These are phyloP conservation scores for Girardinichthys multiradiatus DNA, from an alignment of 2,113 vertebrate genomes.

Conservation along the genomic window DNA sequence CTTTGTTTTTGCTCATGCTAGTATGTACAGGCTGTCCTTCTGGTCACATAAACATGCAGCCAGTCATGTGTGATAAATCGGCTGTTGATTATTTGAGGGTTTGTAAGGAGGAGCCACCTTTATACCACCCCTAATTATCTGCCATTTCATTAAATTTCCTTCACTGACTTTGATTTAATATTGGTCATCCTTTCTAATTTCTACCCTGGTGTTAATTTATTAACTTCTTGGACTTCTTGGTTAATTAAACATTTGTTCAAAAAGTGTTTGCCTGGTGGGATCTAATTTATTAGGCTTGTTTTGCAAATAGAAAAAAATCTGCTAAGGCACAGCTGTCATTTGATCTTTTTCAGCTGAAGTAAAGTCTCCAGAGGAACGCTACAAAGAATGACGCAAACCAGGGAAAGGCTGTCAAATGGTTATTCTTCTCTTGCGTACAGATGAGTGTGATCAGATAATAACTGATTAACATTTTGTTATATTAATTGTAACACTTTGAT, in stretches of 20 bases:
- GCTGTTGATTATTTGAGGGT: constrained; percentile 29
- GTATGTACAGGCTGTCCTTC: background rate
- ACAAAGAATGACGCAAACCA: constrained; percentile 53
- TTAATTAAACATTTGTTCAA: constrained; percentile 63
- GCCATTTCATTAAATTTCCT: constrained; percentile 46
- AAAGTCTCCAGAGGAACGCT: constrained; percentile 23
- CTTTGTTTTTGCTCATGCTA: background rate
- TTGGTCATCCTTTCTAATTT: constrained; percentile 41
- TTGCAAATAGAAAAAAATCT: constrained; percentile 41
- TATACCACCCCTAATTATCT: constrained; percentile 44
- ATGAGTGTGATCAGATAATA: background rate
- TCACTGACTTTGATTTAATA: constrained; percentile 17
- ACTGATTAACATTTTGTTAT: background rate
- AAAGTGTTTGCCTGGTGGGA: constrained; percentile 32
- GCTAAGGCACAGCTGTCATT: constrained; percentile 35
- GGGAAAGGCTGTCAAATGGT: constrained; percentile 53
- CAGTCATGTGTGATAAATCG: constrained; percentile 21
- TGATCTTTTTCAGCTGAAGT: constrained; percentile 47
- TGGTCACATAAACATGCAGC: background rate
- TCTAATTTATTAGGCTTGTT: constrained; percentile 62
- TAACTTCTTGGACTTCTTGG: constrained; percentile 38
- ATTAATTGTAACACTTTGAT: too few relatives aligned
- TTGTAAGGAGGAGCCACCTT: constrained; percentile 8
- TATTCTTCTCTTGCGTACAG: background rate
- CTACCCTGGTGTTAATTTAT: constrained; percentile 47